Conservation (phyloP, 2,797 vertebrate species). For the Pseudochromis fuscus region DNA sequence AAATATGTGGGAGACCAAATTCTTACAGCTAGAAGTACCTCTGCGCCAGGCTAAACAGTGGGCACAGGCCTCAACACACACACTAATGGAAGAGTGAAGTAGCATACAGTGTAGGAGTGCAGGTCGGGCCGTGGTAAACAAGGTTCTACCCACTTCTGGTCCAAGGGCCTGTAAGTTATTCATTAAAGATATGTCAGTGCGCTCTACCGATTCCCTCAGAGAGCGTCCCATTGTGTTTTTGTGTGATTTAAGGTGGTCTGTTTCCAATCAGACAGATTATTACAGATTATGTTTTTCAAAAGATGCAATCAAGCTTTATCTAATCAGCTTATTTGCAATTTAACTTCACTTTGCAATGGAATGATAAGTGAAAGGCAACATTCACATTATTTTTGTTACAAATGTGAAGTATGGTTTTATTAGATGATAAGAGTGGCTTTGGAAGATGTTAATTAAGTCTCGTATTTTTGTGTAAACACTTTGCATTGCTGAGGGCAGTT, state of each 20-base stretch:
- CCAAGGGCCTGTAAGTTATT: conserved; percentile 74
- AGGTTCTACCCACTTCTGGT: conserved; percentile 57
- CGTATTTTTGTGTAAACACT: neutral
- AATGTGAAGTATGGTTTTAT: neutral
- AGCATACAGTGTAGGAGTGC: conserved; percentile 68
- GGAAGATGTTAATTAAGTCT: conserved; percentile 19
- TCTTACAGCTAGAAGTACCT: conserved; percentile 82
- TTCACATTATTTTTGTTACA: neutral
- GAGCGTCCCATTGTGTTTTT: conserved; percentile 38
- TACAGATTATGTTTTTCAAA: conserved; percentile 51
- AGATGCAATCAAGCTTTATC: conserved; percentile 35
- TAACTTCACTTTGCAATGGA: conserved; percentile 30
- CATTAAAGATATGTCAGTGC: conserved; percentile 78
- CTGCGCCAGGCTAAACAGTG: conserved; percentile 83
- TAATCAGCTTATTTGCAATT: conserved; percentile 41
- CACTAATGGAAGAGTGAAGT: conserved; percentile 85
- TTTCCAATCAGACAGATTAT: conserved; percentile 56
- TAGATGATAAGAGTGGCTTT: conserved; percentile 10
- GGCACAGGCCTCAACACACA: conserved; percentile 79
- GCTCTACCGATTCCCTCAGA: conserved; percentile 49
- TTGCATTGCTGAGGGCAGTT: neutral
- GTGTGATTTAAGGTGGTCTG: conserved; percentile 36
- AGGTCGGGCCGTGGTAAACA: conserved; percentile 79
- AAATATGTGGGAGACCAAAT: conserved; percentile 79
- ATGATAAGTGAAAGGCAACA: conserved; percentile 26